Base-by-base conservation (phyloP, 2,113 vertebrate genomes). In the Nansenia antarctica region DNA sequence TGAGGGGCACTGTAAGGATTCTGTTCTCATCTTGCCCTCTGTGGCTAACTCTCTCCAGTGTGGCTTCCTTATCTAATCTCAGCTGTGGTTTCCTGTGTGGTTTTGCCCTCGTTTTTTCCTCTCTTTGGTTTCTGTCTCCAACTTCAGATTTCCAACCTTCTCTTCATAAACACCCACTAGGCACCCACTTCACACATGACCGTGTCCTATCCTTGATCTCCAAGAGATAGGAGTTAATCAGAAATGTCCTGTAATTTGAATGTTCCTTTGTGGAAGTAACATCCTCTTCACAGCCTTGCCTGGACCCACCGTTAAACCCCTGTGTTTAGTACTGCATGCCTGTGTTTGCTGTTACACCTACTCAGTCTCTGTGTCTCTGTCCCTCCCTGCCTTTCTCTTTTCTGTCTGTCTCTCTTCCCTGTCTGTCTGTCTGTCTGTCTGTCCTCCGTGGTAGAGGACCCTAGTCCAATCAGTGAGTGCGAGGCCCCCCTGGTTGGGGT, bases 401-500 rank as follows among this genome's bases (percentile, higher is more conserved):
- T 14, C 26, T n/a, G 52, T 15, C 9, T 45, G 20, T 9, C 27
- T 6, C n/a, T 34, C 35, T 22, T 29, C 18, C 26, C 8, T 66
- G 32, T 71, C 30, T 61, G 30, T 32, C 24, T 65, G 22, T 18
- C 32, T 39, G 45, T 55, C 31, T 74, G 18, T 52, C 29, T 69
- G 31, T 86, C 79, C 82, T 88, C 85, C 59, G 45, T 89, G 93
- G 86, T 94, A 93, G 95, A 94, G 90, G 92, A 93, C 85, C 87
- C 88, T 90, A 90, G 89, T 92, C 91, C 91, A 88, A 84, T 93
- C 92, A 92, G 81, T 92, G 91, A 87, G 87, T 92, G 86, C 90
- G 82, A 83, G 86, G 89, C 86, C 89, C 87, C 91, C 84, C 77
- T 79, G 86, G n/a, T 82, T 88, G 89, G 91, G 92, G 90, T 8